These are phyloP conservation scores for Torymus aiolomorphi DNA, from an alignment of 2,888 invertebrate genomes.

Conservation along the genomic window DNA sequence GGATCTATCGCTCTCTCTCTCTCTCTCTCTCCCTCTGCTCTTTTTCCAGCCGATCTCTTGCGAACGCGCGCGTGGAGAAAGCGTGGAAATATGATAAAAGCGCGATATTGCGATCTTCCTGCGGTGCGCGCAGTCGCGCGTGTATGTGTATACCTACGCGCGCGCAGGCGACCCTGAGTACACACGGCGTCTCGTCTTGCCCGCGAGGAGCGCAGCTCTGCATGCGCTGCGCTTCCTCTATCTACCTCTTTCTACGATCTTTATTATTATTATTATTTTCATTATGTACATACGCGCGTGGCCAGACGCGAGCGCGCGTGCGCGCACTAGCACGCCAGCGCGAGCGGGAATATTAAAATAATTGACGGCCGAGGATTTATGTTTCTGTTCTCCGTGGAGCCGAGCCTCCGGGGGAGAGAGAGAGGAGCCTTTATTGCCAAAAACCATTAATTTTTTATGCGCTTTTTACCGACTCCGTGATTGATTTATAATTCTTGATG, in stretches of 20 bases:
- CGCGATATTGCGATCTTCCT: constrained; percentile 28
- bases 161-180: not conserved
- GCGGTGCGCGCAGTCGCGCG: constrained; percentile 8
- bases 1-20: constrained; percentile 37
- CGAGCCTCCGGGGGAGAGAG: not conserved
- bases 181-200: not conserved
- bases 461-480: not conserved
- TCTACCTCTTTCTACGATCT: constrained; percentile 26
- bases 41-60: constrained; percentile 43
- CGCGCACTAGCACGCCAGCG: not conserved
- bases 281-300: too few species aligned
- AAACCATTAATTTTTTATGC: not conserved
- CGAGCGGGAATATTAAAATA: constrained; percentile 16
- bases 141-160: not conserved
- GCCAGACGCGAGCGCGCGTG: too few species aligned
- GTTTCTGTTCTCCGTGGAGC: not conserved
- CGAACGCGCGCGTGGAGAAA: constrained; percentile 53
- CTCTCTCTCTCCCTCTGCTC: constrained; percentile 39
- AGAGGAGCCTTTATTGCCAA: too few species aligned
- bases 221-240: too few species aligned
- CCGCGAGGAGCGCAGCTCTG: not conserved
- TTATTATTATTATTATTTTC: constrained; percentile 25
- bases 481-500: not conserved
- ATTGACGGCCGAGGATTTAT: not conserved
- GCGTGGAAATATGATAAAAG: constrained; percentile 48